Conservation (phyloP, 30 jellyfish, hydroid and myxozoan species). For the Aurelia aurita complex sp. Pacific region DNA sequence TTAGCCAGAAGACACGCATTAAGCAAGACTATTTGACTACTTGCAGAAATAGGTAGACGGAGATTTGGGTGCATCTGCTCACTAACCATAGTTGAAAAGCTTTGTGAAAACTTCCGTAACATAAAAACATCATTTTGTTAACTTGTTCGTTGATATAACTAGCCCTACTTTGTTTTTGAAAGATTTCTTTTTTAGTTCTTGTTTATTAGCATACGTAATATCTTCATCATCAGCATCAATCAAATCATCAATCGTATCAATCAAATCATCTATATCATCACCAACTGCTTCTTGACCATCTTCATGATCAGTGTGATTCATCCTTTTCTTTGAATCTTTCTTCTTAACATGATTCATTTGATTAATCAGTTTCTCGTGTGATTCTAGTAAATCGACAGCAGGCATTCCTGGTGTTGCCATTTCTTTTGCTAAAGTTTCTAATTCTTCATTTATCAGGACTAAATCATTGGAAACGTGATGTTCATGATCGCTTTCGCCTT, state of each 20-base stretch:
- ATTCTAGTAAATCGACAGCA: constrained; percentile 30
- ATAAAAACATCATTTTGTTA: background rate
- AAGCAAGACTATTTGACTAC: too few relatives aligned
- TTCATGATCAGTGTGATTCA: background rate
- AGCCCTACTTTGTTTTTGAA: constrained; percentile 5
- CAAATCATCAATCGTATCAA: constrained; percentile 55
- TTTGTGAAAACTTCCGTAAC: too few relatives aligned
- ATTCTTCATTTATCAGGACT: constrained; percentile 19
- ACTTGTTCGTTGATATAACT: constrained; percentile 18
- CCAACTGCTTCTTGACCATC: constrained; percentile 22
- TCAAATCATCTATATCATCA: constrained; percentile 58
- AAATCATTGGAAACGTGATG: background rate
- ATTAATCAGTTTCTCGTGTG: constrained; percentile 21
- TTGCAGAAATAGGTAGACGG: too few relatives aligned
- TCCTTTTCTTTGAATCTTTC: background rate
- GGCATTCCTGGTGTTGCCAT: constrained; percentile 66
- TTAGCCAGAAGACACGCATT: too few relatives aligned
- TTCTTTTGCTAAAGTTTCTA: constrained; percentile 30
- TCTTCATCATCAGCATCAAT: constrained; percentile 72
- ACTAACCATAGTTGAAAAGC: too few relatives aligned
- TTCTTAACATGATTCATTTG: background rate
- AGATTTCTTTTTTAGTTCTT: constrained; percentile 23
- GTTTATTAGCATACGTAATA: constrained; percentile 39
- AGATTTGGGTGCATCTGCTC: too few relatives aligned
- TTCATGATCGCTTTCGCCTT: constrained; percentile 1